phyloP scores from a whole-genome alignment of 2,113 vertebrate genomes.

The Neolamprologus modestus region DNA sequence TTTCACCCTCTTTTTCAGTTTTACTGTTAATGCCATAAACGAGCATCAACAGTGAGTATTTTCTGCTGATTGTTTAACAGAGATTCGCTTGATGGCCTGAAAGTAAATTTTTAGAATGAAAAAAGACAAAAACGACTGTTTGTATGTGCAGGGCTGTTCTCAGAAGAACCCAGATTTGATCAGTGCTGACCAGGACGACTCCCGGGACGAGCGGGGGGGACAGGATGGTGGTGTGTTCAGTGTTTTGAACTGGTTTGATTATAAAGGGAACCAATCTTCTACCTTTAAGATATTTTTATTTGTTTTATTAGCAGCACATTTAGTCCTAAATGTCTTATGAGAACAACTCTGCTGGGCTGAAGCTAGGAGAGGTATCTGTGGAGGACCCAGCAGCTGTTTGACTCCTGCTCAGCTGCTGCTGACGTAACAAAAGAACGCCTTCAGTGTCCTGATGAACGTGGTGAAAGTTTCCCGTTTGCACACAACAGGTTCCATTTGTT shows the following conservation, averaged over 20 bases:
- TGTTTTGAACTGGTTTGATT: fast-evolving
- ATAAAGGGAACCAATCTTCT: neutral
- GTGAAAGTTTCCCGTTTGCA: neutral
- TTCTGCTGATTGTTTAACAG: neutral
- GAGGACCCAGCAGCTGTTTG: neutral
- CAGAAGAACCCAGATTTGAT: neutral
- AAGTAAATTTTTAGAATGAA: neutral
- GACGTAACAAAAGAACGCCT: neutral
- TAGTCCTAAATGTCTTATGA: neutral
- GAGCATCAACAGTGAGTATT: neutral
- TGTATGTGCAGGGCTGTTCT: neutral
- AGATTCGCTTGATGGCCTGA: neutral
- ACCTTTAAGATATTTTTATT: neutral
- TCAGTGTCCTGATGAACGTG: neutral
- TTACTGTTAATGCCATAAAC: neutral
- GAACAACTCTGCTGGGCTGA: neutral
- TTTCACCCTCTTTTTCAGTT: neutral
- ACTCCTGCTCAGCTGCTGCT: neutral
- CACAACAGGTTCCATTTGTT: neutral
- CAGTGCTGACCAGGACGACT: neutral
- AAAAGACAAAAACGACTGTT: neutral
- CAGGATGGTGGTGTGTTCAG: neutral
- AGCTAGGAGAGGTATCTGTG: neutral
- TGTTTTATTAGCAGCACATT: neutral
- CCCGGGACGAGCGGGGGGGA: neutral